phyloP scores from a whole-genome alignment of 2,888 invertebrate genomes.

The Augiades crinisus region DNA sequence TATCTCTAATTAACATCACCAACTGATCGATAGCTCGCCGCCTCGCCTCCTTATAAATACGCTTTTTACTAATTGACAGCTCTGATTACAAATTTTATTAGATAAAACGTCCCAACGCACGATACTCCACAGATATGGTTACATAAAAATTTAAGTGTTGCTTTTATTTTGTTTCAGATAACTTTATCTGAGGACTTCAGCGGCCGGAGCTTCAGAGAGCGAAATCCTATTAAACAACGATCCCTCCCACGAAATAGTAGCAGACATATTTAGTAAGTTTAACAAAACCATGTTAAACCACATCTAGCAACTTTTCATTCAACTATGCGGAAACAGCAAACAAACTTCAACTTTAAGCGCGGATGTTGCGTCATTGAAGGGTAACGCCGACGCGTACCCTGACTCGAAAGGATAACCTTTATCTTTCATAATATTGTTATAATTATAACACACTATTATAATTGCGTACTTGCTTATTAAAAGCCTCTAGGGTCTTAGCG shows the following conservation, averaged over 20 bases:
- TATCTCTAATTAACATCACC: conserved; percentile 67
- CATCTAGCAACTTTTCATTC: conserved; percentile 61
- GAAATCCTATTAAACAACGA: conserved; percentile 1
- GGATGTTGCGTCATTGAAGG: conserved; percentile 55
- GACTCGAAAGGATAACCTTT: no score
- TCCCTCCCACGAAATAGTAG: conserved; percentile 41
- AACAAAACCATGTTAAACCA: conserved; percentile 48
- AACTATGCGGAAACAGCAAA: conserved; percentile 59
- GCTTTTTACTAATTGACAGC: conserved; percentile 36
- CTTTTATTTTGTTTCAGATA: conserved; percentile 16
- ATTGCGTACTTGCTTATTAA: no score
- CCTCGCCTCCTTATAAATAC: conserved; percentile 35
- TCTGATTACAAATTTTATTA: conserved; percentile 30
- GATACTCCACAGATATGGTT: conserved; percentile 13
- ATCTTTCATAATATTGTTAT: no score
- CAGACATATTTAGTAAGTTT: conserved; percentile 54
- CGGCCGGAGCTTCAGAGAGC: not conserved
- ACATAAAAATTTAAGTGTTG: conserved; percentile 19
- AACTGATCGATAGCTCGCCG: conserved; percentile 49
- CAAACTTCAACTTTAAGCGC: conserved; percentile 55
- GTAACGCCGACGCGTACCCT: conserved; percentile 46
- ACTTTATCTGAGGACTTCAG: not conserved
- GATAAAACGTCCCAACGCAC: conserved; percentile 15
- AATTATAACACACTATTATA: no score
- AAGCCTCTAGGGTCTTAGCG: no score